These are phyloP conservation scores for Phorcus lineatus DNA, from an alignment of 2,888 invertebrate genomes.

Conservation along the genomic window DNA sequence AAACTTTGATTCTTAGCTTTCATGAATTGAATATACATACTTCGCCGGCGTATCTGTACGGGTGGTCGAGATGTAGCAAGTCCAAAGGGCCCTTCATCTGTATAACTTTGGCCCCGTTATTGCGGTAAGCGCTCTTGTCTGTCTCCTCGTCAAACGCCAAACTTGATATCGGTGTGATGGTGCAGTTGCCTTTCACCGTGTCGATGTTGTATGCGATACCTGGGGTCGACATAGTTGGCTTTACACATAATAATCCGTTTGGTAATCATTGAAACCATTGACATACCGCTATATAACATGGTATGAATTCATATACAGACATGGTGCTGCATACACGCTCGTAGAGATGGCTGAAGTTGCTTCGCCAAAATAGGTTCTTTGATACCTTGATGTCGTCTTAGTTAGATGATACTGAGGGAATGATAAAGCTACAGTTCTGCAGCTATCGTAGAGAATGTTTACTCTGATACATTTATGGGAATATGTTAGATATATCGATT, in stretches of 20 bases:
- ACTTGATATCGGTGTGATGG: slow-evolving; percentile 43
- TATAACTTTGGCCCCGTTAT: slow-evolving; percentile 46
- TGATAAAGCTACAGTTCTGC: no score
- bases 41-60: slow-evolving; percentile 64
- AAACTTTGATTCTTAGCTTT: no score
- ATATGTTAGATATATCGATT: no score
- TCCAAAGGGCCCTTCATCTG: slow-evolving; percentile 61
- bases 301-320: no score
- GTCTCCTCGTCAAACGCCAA: slow-evolving; percentile 45
- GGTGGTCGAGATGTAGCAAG: slow-evolving; percentile 57
- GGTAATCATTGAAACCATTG: neutral
- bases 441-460: no score
- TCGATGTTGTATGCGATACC: slow-evolving; percentile 66
- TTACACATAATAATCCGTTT: neutral
- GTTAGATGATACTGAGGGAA: no score
- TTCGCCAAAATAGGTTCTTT: no score
- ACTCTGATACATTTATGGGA: no score
- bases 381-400: no score
- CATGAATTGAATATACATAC: slow-evolving; percentile 39
- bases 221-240: slow-evolving; percentile 28
- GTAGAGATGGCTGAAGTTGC: no score
- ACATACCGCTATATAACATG: no score
- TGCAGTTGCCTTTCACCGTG: slow-evolving; percentile 61
- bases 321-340: no score
- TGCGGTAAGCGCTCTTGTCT: slow-evolving; percentile 18